Evolutionary conservation across 2,113 vertebrate genomes (phyloP).

Genomic region (Cavia aperea): DNA sequence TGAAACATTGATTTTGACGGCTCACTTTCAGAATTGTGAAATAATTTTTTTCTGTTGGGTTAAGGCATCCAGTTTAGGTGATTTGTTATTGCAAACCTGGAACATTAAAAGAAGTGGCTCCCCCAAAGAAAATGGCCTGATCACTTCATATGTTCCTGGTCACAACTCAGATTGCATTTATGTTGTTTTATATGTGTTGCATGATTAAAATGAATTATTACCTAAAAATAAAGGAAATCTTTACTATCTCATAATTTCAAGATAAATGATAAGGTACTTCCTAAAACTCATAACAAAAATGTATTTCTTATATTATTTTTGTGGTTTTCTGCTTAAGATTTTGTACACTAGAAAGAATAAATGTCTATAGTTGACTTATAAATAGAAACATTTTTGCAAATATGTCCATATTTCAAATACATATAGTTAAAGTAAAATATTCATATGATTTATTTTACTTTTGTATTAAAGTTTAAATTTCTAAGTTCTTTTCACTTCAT

Average conservation of each 20-base stretch:
- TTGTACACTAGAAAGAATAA: background rate
- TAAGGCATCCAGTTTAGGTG: background rate
- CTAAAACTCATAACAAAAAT: background rate
- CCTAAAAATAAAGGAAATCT: background rate
- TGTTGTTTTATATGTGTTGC: background rate
- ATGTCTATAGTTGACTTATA: background rate
- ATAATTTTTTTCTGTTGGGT: background rate
- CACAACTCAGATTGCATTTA: background rate
- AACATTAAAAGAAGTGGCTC: background rate
- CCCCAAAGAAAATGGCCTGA: background rate
- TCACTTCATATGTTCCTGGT: background rate
- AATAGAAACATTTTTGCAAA: constrained; percentile 15
- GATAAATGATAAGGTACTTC: background rate
- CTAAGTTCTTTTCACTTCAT: background rate
- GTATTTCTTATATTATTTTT: background rate
- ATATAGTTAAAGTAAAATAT: background rate
- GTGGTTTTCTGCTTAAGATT: background rate
- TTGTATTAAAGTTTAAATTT: constrained; percentile 19
- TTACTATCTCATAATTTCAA: background rate
- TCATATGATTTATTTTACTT: background rate
- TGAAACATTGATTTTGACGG: background rate
- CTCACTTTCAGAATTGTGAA: background rate
- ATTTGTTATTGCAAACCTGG: background rate
- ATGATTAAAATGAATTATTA: background rate
- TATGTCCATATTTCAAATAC: background rate